Evolutionary conservation across 2,113 vertebrate genomes (phyloP), one percentile per base, ranked within the genome.

Genomic region (Siphamia tubifer): DNA sequence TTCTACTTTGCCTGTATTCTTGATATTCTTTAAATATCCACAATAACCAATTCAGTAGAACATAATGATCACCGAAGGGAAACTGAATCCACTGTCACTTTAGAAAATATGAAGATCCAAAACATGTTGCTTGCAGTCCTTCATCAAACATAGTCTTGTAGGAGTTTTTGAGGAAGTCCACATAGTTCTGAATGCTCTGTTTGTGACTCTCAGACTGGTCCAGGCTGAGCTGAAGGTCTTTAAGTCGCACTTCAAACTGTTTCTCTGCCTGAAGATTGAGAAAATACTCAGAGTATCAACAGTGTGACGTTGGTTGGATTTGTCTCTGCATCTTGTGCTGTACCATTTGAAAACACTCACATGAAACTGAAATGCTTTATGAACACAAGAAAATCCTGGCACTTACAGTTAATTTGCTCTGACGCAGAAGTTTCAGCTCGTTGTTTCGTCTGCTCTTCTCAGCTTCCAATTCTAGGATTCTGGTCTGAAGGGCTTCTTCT

Each of bases 151-250:
- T 94, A 1, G 91, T 87, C 44, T 88, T 35, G 31, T 95, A 98
- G 4, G 94, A 92, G 25, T 90, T 91, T 90, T 95, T 95, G 40
- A 97, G 91, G 86, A 97, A 95, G 28, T 92, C 92, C 0, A 97
- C 80, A 2, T 97, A 96, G 87, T 94, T 95, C 87, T 93, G 93
- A 49, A 96, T 93, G 81, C 93, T 96, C 32, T 92, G 93, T 30
- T 93, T 96, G 76, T 92, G 90, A 81, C 89, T 95, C 79, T 96
- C 94, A 1, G 94, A 94, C 80, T 93, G 94, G 82, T 95, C 94
- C 53, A 97, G 86, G 32, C 81, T 94, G 45, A 95, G 90, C 78
- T 95, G 93, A 68, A 97, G 69, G 79, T 97, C 94, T 72, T 94
- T 95, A 74, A 97, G 88, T 53, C 39, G 84, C 3, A 92, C 36